Evolutionary conservation across 2,888 invertebrate genomes (phyloP).

Genomic region (Apamea sordens): DNA sequence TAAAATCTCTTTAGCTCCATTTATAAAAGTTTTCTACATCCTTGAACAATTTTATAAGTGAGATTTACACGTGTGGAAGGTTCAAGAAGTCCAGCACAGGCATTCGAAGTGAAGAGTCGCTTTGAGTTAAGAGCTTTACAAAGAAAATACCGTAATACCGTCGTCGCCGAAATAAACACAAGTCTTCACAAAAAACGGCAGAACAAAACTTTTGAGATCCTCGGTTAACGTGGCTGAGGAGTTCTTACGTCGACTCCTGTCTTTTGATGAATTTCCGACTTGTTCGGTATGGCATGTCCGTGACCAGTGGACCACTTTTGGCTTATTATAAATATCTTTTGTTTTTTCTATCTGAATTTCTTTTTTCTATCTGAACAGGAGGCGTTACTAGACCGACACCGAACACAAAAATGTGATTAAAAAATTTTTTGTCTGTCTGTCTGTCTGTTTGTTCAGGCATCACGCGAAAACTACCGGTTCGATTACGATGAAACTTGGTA

Average conservation of each 20-base stretch:
- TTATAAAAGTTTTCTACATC: constrained; percentile 18
- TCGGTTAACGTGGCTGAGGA: constrained; percentile 57
- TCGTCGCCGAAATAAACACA: constrained; percentile 58
- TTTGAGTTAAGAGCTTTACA: constrained; percentile 52
- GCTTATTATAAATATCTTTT: no score
- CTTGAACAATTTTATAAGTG: constrained; percentile 19
- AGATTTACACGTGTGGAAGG: constrained; percentile 41
- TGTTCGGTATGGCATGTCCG: constrained; percentile 22
- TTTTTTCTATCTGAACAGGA: no score
- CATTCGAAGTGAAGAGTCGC: constrained; percentile 57
- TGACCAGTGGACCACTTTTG: background rate
- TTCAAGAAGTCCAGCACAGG: constrained; percentile 21
- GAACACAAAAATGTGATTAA: no score
- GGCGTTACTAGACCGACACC: no score
- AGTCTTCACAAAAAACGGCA: constrained; percentile 53
- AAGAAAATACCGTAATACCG: constrained; percentile 57
- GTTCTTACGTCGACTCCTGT: constrained; percentile 45
- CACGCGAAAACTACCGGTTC: no score
- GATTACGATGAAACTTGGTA: no score
- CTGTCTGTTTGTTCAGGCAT: no score
- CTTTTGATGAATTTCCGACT: constrained; percentile 59
- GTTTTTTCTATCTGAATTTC: no score
- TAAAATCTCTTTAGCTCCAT: background rate
- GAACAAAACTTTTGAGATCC: constrained; percentile 61
- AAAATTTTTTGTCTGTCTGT: no score